Evolutionary conservation across 2,797 vertebrate species (phyloP), one percentile per base, ranked within the genome.

Genomic region (Spinibarbus caldwelli): DNA sequence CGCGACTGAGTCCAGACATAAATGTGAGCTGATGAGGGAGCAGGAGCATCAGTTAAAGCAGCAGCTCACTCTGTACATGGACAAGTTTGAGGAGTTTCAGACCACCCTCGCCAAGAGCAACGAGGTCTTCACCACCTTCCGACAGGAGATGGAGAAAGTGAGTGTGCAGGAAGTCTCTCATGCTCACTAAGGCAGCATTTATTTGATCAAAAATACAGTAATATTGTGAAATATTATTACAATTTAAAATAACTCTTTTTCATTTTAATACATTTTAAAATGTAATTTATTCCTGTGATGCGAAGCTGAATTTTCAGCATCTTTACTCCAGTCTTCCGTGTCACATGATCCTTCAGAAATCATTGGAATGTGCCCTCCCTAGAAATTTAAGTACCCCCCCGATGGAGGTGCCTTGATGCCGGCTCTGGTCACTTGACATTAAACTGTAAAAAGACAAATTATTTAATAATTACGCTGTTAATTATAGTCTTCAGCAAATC

Each of bases 141-240:
- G 98, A 90, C 98, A 99, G 89, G 98, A 99, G 93, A 99, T 99
- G 98, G 98, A 99, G 91, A 99, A 99, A 97, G 98, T 99, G 91
- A 86, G 89, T 80, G 59, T 45, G 72, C 26, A 19, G 26, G 26
- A 83, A 31, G 38, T 78, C 21, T 36, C 29, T 78, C 11, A 2
- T 73, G 29, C 2, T 75, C 17, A 34, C 45, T 4, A 34, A 75
- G 29, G n/a, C 8, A 23, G 34, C 52, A 78, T 59, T 59, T 59
- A 26, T 59, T 59, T 59, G 34, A 54, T n/a, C n/a, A n/a, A n/a
- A n/a, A n/a, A n/a, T 49, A 21, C 5, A 49, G 43, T 52, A 52
- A 75, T 23, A 75, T 12, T 12, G 4, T 31, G 17, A 49, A 31
- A 31, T 31, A 47, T 47, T 49, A 73, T 4, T 17, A n/a, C n/a